Evolutionary conservation across 2,888 invertebrate genomes (phyloP), one percentile per base, ranked within the genome.

Genomic region (Calliphora vomitoria): DNA sequence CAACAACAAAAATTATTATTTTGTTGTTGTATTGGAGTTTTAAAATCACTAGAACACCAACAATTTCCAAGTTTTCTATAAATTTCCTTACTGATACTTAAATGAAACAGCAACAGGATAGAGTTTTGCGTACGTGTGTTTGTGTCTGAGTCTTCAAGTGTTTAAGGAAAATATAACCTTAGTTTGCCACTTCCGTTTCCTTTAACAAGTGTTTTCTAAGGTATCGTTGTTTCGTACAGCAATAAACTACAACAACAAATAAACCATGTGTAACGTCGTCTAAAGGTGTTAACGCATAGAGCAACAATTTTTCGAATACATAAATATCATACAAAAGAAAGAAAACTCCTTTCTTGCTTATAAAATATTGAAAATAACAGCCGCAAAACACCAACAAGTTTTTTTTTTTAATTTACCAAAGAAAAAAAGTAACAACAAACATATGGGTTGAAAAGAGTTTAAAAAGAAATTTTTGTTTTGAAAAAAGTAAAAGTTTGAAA

Each of bases 361-460:
- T 93, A 92, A 92, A 92, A 92, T 92, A 93, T 92, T 92, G 91
- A 92, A 92, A 92, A 92, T 71, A 71, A 66, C 58, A 91, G 90
- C 93, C 93, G 90, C 92, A 91, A 92, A 90, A 92, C 58, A 84
- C 81, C 58, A 80, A 80, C 68, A 81, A 85, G 25, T 79, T 80
- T 50, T 38, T 55, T 18, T 50, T 66, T 35, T 44, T 25, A n/a
- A 38, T 74, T 31, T 11, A 25, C 3, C 38, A 4, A 53, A 75
- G 13, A 62, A 47, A 71, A 50, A 47, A 13, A 41, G 58, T 41
- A 74, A 44, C 62, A 75, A 50, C n/a, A 64, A 86, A 86, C 66
- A 82, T 82, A 84, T 82, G 47, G 71, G 47, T 38, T 64, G 69
- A 2, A 41, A 75, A 44, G 72, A 66, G 60, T 85, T 79, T 71